Percentiles rank a stretch among this genome's conserved stretches.
These are phyloP conservation scores for Blera fallax DNA, from an alignment of 2,888 invertebrate genomes.

Conservation along the genomic window DNA sequence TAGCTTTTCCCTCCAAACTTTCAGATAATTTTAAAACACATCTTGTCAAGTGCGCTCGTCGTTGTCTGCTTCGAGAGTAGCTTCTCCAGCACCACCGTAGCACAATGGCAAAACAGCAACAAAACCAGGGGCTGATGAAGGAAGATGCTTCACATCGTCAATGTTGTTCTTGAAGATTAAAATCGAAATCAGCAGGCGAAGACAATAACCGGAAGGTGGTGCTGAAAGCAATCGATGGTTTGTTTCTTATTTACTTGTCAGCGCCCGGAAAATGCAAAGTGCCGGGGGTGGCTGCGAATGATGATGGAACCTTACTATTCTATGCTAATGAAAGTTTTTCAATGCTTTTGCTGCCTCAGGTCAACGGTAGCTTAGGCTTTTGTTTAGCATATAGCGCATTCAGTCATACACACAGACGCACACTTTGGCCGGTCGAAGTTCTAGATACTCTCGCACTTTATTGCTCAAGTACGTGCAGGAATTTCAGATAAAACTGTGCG, in stretches of 20 bases:
- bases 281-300: not conserved
- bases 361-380: conserved; percentile 14
- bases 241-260: conserved; percentile 28
- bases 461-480: conserved; percentile 63
- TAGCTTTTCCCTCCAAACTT: conserved; percentile 48
- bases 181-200: conserved; percentile 62
- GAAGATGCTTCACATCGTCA: not conserved
- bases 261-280: conserved; percentile 17
- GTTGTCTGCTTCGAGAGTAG: not conserved
- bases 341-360: not conserved
- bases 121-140: not conserved
- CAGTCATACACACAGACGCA: conserved; percentile 24
- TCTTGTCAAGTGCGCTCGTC: conserved; percentile 47
- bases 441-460: conserved; percentile 52
- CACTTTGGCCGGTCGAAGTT: conserved; percentile 28
- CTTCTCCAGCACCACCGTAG: conserved; percentile 15
- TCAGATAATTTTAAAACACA: conserved; percentile 57
- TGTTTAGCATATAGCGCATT: conserved; percentile 14
- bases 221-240: conserved; percentile 50
- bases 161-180: conserved; percentile 57
- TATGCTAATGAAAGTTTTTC: not conserved
- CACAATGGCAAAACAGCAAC: not conserved
- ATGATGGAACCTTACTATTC: not conserved
- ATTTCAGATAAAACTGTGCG: conserved; percentile 66
- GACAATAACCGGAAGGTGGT: conserved; percentile 61